Evolutionary conservation across 2,888 invertebrate species (phyloP), one percentile per base, ranked within the genome.

Genomic region (Cenopis cana): DNA sequence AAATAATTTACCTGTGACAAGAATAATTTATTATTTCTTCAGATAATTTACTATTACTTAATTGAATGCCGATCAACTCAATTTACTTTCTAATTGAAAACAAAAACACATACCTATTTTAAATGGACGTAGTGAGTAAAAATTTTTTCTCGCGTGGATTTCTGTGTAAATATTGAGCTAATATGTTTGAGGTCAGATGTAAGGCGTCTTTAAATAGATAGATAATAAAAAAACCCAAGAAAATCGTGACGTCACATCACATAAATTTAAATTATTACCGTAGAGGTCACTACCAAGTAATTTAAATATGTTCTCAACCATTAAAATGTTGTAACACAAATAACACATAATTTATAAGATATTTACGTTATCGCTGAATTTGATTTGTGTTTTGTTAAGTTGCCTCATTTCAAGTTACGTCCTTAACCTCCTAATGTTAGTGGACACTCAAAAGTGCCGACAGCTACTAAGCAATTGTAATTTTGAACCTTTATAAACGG

Each of bases 361-460:
- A 46, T 46, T n/a, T 4, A 46, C 6, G n/a, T 46, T 46, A 46
- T 46, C 46, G 6, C 46, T n/a, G 46, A 46, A 46, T 60, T 46
- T 59, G 38, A 50, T 62, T 33, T 50, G 29, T 59, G 18, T 49
- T 49, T 50, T 46, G 29, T 18, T 56, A 46, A n/a, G 11, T 60
- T 24, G 54, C 52, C 18, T 38, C 17, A 38, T 41, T 5, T 50
- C 20, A 60, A 17, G 24, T 41, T 49, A 17, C 18, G 29, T 54
- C 29, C 52, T 38, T 54, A 41, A 60, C 50, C 68, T 61, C 18
- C 29, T 52, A 46, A 20, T 1, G 54, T 46, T 55, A 55, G 55
- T 54, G 59, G 68, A 60, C 61, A 62, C 68, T 68, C 20, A 46
- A 68, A 68, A 20, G 12, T 33, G 55, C 61, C 49, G 68, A 55